These are phyloP conservation scores for Lemur catta DNA, from an alignment of 2,797 vertebrate genomes.

Conservation along the genomic window DNA sequence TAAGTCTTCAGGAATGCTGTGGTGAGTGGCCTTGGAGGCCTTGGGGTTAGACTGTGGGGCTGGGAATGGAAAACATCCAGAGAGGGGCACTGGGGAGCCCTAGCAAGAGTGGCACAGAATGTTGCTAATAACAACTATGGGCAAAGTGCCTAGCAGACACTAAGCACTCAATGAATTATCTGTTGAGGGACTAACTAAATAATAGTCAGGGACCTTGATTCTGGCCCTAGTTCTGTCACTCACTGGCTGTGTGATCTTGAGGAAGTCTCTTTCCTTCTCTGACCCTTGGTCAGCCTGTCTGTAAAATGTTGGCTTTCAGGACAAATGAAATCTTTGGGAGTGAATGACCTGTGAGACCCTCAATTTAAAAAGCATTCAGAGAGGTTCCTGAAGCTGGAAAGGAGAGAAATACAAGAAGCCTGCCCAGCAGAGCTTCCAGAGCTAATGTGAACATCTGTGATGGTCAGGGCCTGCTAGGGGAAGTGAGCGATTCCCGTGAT, in stretches of 20 bases:
- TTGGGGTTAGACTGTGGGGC: conserved; percentile 29
- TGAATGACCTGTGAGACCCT: neutral
- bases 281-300: neutral
- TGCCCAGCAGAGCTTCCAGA: neutral
- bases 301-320: neutral
- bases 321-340: neutral
- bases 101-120: accelerated
- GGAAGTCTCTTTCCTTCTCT: neutral
- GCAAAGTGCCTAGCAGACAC: neutral
- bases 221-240: neutral
- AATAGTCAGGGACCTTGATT: neutral
- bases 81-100: neutral
- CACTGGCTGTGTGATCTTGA: neutral
- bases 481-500: neutral
- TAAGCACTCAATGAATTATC: neutral
- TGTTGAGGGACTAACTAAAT: neutral
- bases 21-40: neutral
- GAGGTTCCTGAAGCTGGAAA: neutral
- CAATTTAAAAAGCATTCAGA: neutral
- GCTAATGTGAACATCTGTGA: neutral
- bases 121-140: neutral
- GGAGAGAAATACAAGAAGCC: neutral
- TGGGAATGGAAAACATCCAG: conserved; percentile 29
- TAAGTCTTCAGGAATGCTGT: conserved; percentile 57
- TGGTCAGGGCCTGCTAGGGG: neutral